These are phyloP conservation scores for Coregonus ussuriensis DNA, from an alignment of 2,797 vertebrate genomes.

Conservation along the genomic window DNA sequence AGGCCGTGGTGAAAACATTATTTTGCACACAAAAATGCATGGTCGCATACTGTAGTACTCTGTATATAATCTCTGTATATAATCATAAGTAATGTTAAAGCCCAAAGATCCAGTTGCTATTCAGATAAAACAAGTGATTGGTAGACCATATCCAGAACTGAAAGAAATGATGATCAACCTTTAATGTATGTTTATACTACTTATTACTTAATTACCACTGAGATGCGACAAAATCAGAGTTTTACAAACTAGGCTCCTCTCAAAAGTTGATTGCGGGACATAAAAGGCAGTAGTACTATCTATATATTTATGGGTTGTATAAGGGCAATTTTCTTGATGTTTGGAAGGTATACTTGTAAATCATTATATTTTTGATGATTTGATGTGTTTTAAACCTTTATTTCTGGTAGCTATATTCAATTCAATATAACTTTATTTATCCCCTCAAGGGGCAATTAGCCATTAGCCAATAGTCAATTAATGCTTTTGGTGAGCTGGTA, in stretches of 20 bases:
- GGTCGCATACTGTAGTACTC: too few species aligned
- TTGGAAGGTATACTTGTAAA: not conserved
- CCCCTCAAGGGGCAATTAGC: not conserved
- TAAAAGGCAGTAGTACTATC: not conserved
- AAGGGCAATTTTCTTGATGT: conserved; percentile 1
- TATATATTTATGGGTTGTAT: conserved; percentile 9
- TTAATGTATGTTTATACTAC: conserved; percentile 51
- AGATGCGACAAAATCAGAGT: conserved; percentile 28
- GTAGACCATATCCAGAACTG: conserved; percentile 33
- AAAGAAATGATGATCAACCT: conserved; percentile 46
- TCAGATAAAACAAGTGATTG: conserved; percentile 52
- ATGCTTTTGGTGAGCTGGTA: conserved; percentile 4
- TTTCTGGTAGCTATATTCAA: not conserved
- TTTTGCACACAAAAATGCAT: too few species aligned
- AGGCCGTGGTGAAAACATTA: too few species aligned
- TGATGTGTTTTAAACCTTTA: too few species aligned
- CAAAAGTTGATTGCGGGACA: not conserved
- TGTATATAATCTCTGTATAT: too few species aligned
- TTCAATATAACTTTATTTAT: not conserved
- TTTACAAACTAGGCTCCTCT: not conserved
- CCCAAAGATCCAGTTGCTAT: conserved; percentile 30
- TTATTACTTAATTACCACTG: conserved; percentile 45
- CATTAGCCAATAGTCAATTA: not conserved
- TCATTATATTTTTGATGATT: too few species aligned
- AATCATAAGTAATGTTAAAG: not conserved